Evolutionary conservation across 2,113 vertebrate species (phyloP).

Genomic region (Malurus elegans): DNA sequence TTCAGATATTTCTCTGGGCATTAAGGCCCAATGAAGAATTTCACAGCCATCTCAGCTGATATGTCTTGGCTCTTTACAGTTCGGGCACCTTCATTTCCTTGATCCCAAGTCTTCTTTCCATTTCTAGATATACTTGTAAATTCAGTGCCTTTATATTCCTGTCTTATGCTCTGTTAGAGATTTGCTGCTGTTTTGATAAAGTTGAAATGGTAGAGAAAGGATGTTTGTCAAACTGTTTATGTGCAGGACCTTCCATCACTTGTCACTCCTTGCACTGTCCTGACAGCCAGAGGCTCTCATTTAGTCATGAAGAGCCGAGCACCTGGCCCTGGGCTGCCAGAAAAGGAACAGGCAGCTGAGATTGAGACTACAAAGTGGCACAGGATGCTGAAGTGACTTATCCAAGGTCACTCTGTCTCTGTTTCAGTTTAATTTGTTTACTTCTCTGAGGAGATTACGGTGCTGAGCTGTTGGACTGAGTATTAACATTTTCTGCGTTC

Average conservation of each 20-base stretch:
- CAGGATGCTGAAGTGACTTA: background rate
- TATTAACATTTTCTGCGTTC: background rate
- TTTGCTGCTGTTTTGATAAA: background rate
- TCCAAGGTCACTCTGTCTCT: background rate
- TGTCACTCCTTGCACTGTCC: background rate
- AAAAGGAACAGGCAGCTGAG: background rate
- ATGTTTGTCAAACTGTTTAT: background rate
- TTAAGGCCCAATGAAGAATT: background rate
- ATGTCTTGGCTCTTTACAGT: background rate
- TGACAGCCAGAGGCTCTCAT: background rate
- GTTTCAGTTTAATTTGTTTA: constrained; percentile 34
- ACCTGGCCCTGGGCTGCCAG: background rate
- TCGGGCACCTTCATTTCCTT: background rate
- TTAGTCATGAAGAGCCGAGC: fast-evolving
- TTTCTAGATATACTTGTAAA: background rate
- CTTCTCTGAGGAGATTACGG: constrained; percentile 14
- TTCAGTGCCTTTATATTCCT: background rate
- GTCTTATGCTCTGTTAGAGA: background rate
- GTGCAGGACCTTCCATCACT: background rate
- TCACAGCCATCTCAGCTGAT: background rate
- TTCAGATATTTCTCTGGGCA: background rate
- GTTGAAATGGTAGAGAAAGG: background rate
- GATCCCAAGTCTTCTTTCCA: background rate
- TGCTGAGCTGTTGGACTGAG: background rate
- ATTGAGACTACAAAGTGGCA: background rate